Conservation (phyloP, 1,140 invertebrate species). For the Pachyrhynchus sulphureomaculatus region DNA sequence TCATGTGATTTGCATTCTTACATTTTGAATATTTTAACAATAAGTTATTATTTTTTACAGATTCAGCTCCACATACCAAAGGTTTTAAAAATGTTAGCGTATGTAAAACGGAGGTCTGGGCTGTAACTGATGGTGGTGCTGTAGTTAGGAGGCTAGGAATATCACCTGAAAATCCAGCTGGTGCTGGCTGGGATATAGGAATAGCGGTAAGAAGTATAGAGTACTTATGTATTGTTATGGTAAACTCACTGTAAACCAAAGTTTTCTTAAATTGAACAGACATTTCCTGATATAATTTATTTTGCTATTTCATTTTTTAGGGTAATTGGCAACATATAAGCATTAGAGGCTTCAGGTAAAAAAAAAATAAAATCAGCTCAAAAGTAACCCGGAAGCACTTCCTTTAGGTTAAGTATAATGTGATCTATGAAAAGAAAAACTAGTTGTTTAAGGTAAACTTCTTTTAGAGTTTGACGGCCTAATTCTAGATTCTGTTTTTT, state of each 20-base stretch:
- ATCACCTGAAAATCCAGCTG: slow-evolving; percentile 65
- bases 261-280: neutral
- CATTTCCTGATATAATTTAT: no score
- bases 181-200: slow-evolving; percentile 74
- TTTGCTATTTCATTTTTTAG: no score
- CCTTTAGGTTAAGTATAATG: no score
- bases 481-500: no score
- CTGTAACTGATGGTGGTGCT: slow-evolving; percentile 69
- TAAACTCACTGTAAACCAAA: neutral
- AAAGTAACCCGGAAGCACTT: no score
- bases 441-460: no score
- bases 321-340: slow-evolving; percentile 44
- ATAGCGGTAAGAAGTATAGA: slow-evolving; percentile 60
- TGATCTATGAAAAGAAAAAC: no score
- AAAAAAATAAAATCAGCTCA: neutral
- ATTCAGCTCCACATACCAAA: slow-evolving; percentile 42
- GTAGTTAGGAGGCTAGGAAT: slow-evolving; percentile 72
- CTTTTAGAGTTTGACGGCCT: no score
- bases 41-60: no score
- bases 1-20: no score
- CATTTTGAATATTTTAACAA: no score
- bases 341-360: slow-evolving; percentile 37
- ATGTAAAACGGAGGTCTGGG: slow-evolving; percentile 69
- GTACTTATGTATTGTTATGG: neutral
- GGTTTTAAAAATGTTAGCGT: slow-evolving; percentile 69